Evolutionary conservation across 2,888 invertebrate species (phyloP), one percentile per base, ranked within the genome.

Genomic region (Eristalinus sepulchralis): DNA sequence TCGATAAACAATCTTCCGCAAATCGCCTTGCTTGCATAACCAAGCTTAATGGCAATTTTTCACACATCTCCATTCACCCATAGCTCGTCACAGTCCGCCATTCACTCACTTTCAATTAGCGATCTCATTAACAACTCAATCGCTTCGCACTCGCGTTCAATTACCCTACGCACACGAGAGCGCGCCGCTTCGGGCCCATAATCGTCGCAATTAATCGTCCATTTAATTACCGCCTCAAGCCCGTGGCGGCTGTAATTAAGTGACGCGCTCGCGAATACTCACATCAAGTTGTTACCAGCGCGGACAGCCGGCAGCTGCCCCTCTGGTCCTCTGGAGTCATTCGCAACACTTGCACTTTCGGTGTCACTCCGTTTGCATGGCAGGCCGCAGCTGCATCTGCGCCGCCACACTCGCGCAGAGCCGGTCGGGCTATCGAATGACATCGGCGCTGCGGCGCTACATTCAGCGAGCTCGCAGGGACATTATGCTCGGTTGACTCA

Each of bases 341-440:
- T 39, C 36, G 27, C 27, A 85, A 85, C 85, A 85, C 85, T 85
- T 85, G 76, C 81, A 77, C 85, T 85, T 85, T 85, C 85, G 24
- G 64, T 60, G 62, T 20, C 34, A 60, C 59, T 76, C 34, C 47
- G 76, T 77, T 72, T 57, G 81, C 72, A 76, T 81, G 76, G 59
- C 57, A 24, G 55, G 63, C 31, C 24, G 22, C 36, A 68, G 31
- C 36, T 27, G 47, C 57, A 31, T 62, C 70, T 66, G 31, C 34
- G 63, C 1, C 13, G 60, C 27, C 5, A 5, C 27, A 24, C 33
- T 72, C 31, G 63, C 57, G 8, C 33, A 27, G 10, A 70, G 67
- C 75, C 77, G 39, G 64, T 31, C 22, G 36, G 68, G n/a, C 72
- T 78, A 85, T 82, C 77, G 33, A 77, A 85, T 82, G 85, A 85